phyloP scores from a whole-genome alignment of 2,113 vertebrate species.

The Romanogobio albipinnatus region DNA sequence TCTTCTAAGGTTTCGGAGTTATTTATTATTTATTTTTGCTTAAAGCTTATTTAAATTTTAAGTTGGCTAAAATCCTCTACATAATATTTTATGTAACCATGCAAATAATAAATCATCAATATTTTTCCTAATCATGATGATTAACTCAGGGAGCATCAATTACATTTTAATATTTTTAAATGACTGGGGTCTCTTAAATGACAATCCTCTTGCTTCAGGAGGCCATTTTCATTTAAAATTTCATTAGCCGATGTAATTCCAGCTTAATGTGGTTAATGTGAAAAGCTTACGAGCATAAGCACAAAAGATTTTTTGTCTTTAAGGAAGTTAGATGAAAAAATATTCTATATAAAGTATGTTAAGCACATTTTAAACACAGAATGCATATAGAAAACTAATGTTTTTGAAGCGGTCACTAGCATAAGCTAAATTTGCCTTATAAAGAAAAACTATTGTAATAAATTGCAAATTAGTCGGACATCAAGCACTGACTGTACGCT shows the following conservation, averaged over 20 bases:
- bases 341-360: neutral
- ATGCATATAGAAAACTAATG: neutral
- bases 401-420: neutral
- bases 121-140: neutral
- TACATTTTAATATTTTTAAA: conserved; percentile 9
- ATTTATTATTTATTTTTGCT: too few species aligned
- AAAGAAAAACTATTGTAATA: neutral
- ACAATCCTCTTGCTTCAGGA: neutral
- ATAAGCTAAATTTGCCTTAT: neutral
- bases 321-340: neutral
- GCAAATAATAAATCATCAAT: neutral
- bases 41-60: neutral
- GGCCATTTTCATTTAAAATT: neutral
- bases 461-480: neutral
- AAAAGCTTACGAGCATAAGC: neutral
- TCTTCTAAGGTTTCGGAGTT: too few species aligned
- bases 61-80: neutral
- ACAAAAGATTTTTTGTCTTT: neutral
- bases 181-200: neutral
- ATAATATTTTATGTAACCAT: neutral
- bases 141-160: neutral
- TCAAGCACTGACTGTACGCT: neutral
- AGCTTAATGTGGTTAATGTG: neutral
- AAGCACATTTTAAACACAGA: neutral
- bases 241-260: neutral